Evolutionary conservation across 2,888 invertebrate genomes (phyloP).

Genomic region (Liodrosophila aerea): DNA sequence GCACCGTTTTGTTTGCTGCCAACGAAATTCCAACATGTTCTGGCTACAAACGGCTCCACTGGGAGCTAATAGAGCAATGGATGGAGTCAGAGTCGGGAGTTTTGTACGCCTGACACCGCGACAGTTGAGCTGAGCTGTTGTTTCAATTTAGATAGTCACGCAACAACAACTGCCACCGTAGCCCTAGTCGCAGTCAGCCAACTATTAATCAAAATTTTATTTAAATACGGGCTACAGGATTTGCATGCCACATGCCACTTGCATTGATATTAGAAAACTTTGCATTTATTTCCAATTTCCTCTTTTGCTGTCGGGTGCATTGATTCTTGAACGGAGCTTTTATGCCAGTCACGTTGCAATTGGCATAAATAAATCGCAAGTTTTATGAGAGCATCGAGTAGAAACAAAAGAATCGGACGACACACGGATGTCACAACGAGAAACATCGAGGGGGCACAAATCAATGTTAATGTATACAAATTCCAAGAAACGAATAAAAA

Average conservation of each 20-base stretch:
- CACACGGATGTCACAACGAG: conserved; percentile 7
- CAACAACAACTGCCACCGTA: background rate
- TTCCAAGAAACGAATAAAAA: conserved; percentile 20
- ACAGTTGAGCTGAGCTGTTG: conserved; percentile 6
- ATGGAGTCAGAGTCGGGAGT: background rate
- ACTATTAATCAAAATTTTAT: conserved; percentile 30
- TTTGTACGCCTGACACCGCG: conserved; percentile 15
- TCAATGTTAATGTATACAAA: conserved; percentile 43
- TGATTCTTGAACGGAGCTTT: conserved; percentile 13
- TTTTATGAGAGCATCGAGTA: conserved; percentile 17
- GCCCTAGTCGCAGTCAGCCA: conserved; percentile 8
- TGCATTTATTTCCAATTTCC: background rate
- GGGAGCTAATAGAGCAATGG: conserved; percentile 10
- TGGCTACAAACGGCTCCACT: conserved; percentile 30
- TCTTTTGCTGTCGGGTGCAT: background rate
- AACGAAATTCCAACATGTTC: conserved; percentile 21
- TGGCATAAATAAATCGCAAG: conserved; percentile 30
- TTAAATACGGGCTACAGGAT: conserved; percentile 1
- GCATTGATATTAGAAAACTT: conserved; percentile 1
- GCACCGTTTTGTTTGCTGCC: conserved; percentile 6
- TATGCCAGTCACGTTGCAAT: conserved; percentile 57
- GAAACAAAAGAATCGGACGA: conserved; percentile 12
- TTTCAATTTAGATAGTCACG: conserved; percentile 30
- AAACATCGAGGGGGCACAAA: conserved; percentile 16
- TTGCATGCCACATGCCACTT: conserved; percentile 7